Percentiles rank a stretch among this genome's conserved stretches.
These are phyloP conservation scores for Falco concolor DNA, from an alignment of 2,797 vertebrate species.

Conservation along the genomic window DNA sequence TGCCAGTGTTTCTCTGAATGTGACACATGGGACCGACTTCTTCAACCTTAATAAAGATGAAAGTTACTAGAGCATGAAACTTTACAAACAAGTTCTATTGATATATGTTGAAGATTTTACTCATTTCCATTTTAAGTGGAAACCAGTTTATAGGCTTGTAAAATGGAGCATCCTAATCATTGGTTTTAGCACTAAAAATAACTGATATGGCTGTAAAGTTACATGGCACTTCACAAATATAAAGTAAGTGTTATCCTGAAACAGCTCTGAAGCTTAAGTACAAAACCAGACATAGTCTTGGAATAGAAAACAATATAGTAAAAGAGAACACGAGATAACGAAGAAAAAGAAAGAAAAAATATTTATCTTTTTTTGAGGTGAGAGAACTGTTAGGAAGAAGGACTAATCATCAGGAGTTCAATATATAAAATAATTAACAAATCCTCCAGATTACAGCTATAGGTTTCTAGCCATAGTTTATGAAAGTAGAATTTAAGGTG, in stretches of 20 bases:
- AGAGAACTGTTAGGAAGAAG: not conserved
- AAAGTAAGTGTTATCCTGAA: not conserved
- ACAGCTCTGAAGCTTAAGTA: not conserved
- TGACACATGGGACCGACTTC: slow-evolving; percentile 32
- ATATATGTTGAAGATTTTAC: slow-evolving; percentile 16
- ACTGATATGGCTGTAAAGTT: not conserved
- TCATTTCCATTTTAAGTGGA: slow-evolving; percentile 62
- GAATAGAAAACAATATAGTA: not conserved
- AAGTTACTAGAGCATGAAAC: slow-evolving; percentile 36
- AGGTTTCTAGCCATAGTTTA: not conserved
- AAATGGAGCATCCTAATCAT: slow-evolving; percentile 28
- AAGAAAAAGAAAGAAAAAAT: not conserved
- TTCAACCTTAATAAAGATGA: slow-evolving; percentile 34
- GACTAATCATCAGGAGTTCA: not conserved
- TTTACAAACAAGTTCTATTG: slow-evolving; percentile 40
- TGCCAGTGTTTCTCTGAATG: slow-evolving; percentile 15
- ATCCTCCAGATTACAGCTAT: not conserved
- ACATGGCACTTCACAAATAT: not conserved
- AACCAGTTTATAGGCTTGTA: slow-evolving; percentile 36
- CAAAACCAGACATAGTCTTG: not conserved
- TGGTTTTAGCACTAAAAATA: slow-evolving; percentile 37
- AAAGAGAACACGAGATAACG: not conserved
- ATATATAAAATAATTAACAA: not conserved
- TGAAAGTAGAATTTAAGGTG: not conserved
- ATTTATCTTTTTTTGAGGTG: not conserved